Percentiles rank a stretch among this genome's conserved stretches.
phyloP scores from a whole-genome alignment of 2,888 invertebrate genomes.

The Laspeyria flexula region DNA sequence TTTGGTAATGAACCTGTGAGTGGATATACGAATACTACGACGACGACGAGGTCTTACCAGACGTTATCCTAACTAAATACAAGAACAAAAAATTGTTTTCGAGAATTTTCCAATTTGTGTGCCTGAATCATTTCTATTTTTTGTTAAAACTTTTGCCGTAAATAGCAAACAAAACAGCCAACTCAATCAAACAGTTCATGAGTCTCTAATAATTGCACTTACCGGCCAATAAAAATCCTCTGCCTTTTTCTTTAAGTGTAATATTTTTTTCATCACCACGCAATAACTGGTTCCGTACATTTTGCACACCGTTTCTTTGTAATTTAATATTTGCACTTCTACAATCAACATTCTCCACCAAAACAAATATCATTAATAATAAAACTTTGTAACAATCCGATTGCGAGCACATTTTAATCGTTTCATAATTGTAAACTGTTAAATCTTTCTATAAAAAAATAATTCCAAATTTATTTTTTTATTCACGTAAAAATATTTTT shows the following conservation, averaged over 20 bases:
- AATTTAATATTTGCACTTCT: constrained; percentile 48
- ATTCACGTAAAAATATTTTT: constrained; percentile 26
- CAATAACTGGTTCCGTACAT: constrained; percentile 23
- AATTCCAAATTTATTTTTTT: neutral
- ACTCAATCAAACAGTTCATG: neutral
- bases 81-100: too few species aligned
- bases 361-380: constrained; percentile 55
- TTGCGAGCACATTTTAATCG: constrained; percentile 71
- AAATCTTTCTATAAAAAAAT: constrained; percentile 53
- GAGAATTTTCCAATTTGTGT: too few species aligned
- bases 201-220: constrained; percentile 2
- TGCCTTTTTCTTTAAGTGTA: constrained; percentile 28
- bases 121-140: too few species aligned
- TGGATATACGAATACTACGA: too few species aligned
- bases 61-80: too few species aligned
- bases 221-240: constrained; percentile 45
- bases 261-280: constrained; percentile 26
- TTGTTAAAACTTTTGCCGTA: too few species aligned
- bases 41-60: too few species aligned
- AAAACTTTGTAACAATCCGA: constrained; percentile 57
- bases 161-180: too few species aligned
- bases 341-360: constrained; percentile 51
- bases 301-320: constrained; percentile 50
- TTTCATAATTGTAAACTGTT: constrained; percentile 66
- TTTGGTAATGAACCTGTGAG: too few species aligned